Evolutionary conservation across 2,888 invertebrate species (phyloP).

Genomic region (Pardosa pseudoannulata): DNA sequence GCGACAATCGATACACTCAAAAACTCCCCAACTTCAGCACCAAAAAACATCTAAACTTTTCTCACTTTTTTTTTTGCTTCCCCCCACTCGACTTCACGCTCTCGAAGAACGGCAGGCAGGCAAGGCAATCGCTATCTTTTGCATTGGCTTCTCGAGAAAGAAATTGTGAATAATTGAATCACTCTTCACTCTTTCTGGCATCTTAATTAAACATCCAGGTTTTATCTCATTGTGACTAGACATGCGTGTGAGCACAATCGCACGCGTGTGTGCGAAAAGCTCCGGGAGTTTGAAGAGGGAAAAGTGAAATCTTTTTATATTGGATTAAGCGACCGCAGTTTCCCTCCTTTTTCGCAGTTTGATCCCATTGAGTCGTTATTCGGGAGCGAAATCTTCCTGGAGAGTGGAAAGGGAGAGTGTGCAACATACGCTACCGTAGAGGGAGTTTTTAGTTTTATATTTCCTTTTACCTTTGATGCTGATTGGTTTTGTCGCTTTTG

Average conservation of each 20-base stretch:
- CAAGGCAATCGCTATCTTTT: constrained; percentile 60
- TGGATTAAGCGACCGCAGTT: constrained; percentile 43
- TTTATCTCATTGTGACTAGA: constrained; percentile 52
- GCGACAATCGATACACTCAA: too few relatives aligned
- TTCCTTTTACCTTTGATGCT: neutral
- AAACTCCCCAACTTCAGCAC: too few relatives aligned
- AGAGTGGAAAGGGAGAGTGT: too few relatives aligned
- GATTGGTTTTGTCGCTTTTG: neutral
- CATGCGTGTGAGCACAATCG: constrained; percentile 24
- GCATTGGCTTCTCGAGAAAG: constrained; percentile 39
- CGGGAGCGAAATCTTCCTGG: constrained; percentile 17
- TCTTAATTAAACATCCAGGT: constrained; percentile 65
- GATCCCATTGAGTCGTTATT: constrained; percentile 39
- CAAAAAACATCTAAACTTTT: too few relatives aligned
- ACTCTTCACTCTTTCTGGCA: constrained; percentile 14
- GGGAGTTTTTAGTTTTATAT: constrained; percentile 32
- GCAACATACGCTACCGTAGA: too few relatives aligned
- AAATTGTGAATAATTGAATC: constrained; percentile 47
- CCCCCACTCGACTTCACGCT: constrained; percentile 18
- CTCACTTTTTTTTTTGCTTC: too few relatives aligned
- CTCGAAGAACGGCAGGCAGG: constrained; percentile 38
- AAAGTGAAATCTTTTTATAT: constrained; percentile 35
- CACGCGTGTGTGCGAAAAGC: neutral
- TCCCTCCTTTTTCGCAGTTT: constrained; percentile 28
- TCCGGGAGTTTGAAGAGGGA: neutral